These are phyloP conservation scores for Scolopax rusticola DNA, from an alignment of 2,797 vertebrate species.

Conservation along the genomic window DNA sequence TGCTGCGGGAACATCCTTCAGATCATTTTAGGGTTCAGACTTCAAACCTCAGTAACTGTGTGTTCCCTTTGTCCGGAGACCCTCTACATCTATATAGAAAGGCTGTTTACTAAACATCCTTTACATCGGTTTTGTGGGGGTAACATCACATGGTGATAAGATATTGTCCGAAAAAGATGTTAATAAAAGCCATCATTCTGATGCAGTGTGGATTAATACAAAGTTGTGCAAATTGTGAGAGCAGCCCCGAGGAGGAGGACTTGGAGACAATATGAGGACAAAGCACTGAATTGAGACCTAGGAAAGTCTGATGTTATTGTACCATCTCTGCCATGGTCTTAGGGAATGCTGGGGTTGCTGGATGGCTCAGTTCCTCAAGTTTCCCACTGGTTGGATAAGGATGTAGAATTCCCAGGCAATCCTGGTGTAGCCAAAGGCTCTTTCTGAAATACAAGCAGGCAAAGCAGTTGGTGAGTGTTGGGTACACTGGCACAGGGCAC, in stretches of 20 bases:
- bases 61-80: background rate
- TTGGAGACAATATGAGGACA: background rate
- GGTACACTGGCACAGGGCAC: background rate
- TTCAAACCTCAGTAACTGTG: background rate
- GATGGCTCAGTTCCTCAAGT: background rate
- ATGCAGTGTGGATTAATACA: background rate
- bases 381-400: background rate
- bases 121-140: background rate
- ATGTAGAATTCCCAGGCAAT: background rate
- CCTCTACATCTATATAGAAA: background rate
- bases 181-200: background rate
- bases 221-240: background rate
- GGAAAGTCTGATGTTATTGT: background rate
- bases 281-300: background rate
- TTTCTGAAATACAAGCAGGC: background rate
- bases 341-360: no score
- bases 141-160: background rate
- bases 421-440: background rate
- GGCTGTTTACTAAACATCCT: background rate
- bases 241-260: no score
- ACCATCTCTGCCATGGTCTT: background rate
- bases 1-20: background rate
- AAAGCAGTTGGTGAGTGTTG: background rate
- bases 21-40: constrained; percentile 39
- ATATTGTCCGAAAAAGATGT: background rate